phyloP scores from a whole-genome alignment of 2,888 invertebrate species.

The Platycheirus albimanus region DNA sequence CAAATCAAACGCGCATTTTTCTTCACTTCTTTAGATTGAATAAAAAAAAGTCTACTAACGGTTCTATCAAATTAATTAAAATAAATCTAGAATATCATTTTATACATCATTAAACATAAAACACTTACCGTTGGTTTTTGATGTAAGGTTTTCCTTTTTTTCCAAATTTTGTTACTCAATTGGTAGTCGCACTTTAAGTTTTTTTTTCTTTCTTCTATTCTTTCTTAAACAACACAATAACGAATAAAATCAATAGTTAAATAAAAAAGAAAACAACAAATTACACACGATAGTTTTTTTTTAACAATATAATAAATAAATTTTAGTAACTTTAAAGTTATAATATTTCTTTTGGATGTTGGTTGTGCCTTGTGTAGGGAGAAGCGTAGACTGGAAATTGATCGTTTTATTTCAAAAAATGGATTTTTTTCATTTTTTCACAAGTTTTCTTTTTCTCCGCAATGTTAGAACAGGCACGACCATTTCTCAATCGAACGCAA shows the following conservation, averaged over 20 bases:
- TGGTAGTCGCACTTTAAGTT: conserved; percentile 21
- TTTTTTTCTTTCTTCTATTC: conserved; percentile 15
- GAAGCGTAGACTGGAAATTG: conserved; percentile 70
- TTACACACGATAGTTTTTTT: conserved; percentile 58
- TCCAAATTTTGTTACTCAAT: conserved; percentile 12
- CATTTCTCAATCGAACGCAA: conserved; percentile 53
- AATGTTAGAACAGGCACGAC: conserved; percentile 52
- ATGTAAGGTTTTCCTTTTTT: conserved; percentile 14
- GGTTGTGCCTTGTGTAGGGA: no score
- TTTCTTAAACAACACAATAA: conserved; percentile 21
- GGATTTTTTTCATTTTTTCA: conserved; percentile 58
- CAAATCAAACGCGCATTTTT: conserved; percentile 17
- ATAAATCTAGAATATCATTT: conserved; percentile 18
- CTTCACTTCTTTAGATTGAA: neutral
- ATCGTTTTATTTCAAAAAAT: conserved; percentile 71
- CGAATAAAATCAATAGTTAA: conserved; percentile 47
- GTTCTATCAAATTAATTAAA: conserved; percentile 19
- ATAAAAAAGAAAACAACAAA: conserved; percentile 55
- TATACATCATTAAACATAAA: conserved; percentile 21
- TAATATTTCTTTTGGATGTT: no score
- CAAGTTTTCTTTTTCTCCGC: conserved; percentile 51
- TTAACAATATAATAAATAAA: conserved; percentile 61
- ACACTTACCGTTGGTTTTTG: conserved; percentile 67
- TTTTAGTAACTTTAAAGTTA: conserved; percentile 23
- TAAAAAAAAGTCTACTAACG: conserved; percentile 40